Evolutionary conservation across 1,140 invertebrate genomes (phyloP), one percentile per base, ranked within the genome.

Genomic region (Leptestheria dahalacensis): DNA sequence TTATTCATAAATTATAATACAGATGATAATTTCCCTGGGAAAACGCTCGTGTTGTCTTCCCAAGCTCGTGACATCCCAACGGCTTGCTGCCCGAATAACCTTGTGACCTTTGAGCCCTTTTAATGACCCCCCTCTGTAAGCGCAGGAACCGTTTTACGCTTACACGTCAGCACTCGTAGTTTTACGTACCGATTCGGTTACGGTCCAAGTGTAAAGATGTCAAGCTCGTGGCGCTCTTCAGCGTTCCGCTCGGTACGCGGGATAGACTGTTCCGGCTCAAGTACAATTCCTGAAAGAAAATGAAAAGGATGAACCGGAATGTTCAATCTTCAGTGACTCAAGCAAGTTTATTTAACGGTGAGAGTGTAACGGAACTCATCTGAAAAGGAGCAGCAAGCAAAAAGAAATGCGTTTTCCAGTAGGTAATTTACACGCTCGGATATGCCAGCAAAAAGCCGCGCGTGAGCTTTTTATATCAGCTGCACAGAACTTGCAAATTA

Each of bases 191-290:
- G 65, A 92, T 91, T 69, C 82, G 77, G 71, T 93, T 93, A 62
- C 82, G 76, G 61, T 79, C 77, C 20, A 91, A 70, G 11, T 85
- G 84, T 11, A 93, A 70, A 61, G 82, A 73, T 68, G 77, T 78
- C 56, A 92, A 71, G 18, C 79, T 75, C 66, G 74, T 77, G 3
- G 87, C 87, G 24, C 86, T 86, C 67, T 88, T 87, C 4, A 92
- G 70, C 0, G 86, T 86, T 12, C 78, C 74, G 4, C 81, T 81
- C 2, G 88, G 88, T n/a, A 91, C 79, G 3, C 70, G 69, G 29
- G 75, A 77, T 59, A 91, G 73, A 67, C 85, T 82, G 69, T 93
- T 93, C 51, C 80, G 74, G 68, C 89, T 83, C 62, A 92, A 70
- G 66, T 83, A 80, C 29, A 93, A 75, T 71, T 90, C 84, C 79